A percentile compares a stretch with the other conserved stretches of the same genome.
Conservation (phyloP, 2,888 invertebrate genomes). For the Hydrotaea diabolus region DNA sequence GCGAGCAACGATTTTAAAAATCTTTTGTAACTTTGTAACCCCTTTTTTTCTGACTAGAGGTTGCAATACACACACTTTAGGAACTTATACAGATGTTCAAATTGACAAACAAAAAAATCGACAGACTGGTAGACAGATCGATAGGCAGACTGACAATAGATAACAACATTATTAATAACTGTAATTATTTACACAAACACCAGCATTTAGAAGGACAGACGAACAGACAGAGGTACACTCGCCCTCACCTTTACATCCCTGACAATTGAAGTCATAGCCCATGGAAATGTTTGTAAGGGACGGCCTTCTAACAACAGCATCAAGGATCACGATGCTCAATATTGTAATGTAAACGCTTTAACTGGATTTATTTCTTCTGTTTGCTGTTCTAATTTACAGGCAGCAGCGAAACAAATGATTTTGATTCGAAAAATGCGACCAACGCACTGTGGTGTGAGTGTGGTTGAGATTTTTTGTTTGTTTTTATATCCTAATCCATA, state of each 20-base stretch:
- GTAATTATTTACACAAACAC: conserved; percentile 5
- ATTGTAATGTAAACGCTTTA: neutral
- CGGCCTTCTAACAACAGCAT: neutral
- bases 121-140: neutral
- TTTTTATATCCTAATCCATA: too few relatives aligned
- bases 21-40: neutral
- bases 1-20: conserved; percentile 3
- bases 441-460: too few relatives aligned
- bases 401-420: neutral
- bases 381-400: neutral
- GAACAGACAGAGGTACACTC: neutral
- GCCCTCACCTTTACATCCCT: neutral
- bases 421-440: too few relatives aligned
- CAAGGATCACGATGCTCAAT: too few relatives aligned
- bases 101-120: neutral
- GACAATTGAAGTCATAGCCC: neutral
- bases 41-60: neutral
- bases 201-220: neutral
- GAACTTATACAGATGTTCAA: neutral
- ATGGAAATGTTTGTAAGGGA: neutral
- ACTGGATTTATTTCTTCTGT: neutral
- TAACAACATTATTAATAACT: neutral
- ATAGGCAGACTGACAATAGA: neutral
- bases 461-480: too few relatives aligned
- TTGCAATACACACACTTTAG: neutral